Evolutionary conservation across 2,113 vertebrate genomes (phyloP).

Genomic region (Electrona antarctica): DNA sequence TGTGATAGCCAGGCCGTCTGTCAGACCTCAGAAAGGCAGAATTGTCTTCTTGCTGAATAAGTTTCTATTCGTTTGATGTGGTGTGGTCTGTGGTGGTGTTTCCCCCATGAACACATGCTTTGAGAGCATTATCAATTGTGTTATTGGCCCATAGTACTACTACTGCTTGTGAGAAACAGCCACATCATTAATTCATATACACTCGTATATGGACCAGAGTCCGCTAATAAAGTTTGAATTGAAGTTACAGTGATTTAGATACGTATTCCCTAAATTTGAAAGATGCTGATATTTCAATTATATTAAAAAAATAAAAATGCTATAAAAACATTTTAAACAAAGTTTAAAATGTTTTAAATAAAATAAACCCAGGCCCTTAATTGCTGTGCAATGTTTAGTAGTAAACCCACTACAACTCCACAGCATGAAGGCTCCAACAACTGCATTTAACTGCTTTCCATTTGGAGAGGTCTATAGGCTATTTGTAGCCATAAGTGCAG

Average conservation of each 20-base stretch:
- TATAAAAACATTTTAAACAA: background rate
- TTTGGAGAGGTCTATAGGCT: conserved; percentile 44
- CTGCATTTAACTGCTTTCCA: conserved; percentile 38
- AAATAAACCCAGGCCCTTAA: too few species aligned
- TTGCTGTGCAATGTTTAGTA: background rate
- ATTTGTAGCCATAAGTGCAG: conserved; percentile 77
- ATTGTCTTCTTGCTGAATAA: background rate
- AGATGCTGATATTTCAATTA: conserved; percentile 50
- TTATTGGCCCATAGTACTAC: too few species aligned
- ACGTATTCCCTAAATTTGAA: conserved; percentile 1
- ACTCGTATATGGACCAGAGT: too few species aligned
- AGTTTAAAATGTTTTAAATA: too few species aligned
- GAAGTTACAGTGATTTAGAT: conserved; percentile 1
- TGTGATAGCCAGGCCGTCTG: conserved; percentile 2
- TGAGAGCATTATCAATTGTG: conserved; percentile 17
- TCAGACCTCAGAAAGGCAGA: conserved; percentile 31
- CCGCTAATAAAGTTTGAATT: too few species aligned
- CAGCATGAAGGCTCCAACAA: conserved; percentile 1
- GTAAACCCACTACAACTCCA: background rate
- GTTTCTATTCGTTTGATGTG: conserved; percentile 34
- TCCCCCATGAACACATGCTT: conserved; percentile 36
- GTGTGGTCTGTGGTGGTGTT: conserved; percentile 36
- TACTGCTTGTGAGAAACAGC: too few species aligned
- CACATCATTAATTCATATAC: conserved; percentile 10
- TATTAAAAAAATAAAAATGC: background rate